Conservation (phyloP, 2,797 vertebrate species). For the Neoniphon sammara region DNA sequence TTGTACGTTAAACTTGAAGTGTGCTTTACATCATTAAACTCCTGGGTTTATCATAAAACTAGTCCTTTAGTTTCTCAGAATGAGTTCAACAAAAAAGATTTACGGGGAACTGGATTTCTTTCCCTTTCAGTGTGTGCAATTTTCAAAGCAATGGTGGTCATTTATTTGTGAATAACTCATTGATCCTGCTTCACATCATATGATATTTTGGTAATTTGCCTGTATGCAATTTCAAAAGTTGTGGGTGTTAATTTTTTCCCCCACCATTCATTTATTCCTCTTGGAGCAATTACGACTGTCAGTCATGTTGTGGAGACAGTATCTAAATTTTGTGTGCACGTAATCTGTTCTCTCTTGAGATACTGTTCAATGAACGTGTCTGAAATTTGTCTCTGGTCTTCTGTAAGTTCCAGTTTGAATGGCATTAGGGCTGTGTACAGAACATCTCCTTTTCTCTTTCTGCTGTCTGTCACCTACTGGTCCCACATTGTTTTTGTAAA, state of each 20-base stretch:
- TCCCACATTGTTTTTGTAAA: constrained; percentile 92
- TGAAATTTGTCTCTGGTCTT: constrained; percentile 38
- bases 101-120: constrained; percentile 6
- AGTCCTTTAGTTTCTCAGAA: not conserved
- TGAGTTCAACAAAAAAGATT: constrained; percentile 25
- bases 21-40: not conserved
- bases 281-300: constrained; percentile 28
- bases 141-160: not conserved
- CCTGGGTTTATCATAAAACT: not conserved
- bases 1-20: not conserved
- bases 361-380: constrained; percentile 59
- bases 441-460: constrained; percentile 64
- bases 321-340: constrained; percentile 31
- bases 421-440: constrained; percentile 78
- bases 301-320: constrained; percentile 27
- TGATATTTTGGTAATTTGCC: constrained; percentile 10
- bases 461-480: constrained; percentile 85
- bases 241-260: constrained; percentile 17
- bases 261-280: constrained; percentile 24
- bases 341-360: constrained; percentile 32
- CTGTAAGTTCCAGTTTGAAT: constrained; percentile 60
- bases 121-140: constrained; percentile 27
- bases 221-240: constrained; percentile 26
- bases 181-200: not conserved
- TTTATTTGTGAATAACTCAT: not conserved